Evolutionary conservation across 1,140 invertebrate genomes (phyloP).

Genomic region (Caenorhabditis briggsae): DNA sequence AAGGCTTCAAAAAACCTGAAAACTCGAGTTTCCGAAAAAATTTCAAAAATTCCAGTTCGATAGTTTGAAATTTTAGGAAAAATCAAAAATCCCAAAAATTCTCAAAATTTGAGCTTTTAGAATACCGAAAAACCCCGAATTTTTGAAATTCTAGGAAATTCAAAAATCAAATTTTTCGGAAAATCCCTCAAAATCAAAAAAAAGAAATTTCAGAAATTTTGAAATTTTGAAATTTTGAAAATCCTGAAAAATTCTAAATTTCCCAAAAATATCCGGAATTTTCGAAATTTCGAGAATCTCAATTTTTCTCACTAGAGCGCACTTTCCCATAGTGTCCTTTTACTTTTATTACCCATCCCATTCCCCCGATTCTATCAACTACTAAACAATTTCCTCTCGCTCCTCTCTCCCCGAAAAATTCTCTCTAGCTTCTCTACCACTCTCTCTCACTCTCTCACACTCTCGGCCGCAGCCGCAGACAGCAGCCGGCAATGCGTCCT

Average conservation of each 20-base stretch:
- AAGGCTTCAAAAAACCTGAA: not conserved
- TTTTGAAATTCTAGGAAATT: not conserved
- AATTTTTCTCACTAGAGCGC: not conserved
- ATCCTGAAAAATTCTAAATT: not conserved
- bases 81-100: too few relatives aligned
- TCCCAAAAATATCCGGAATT: too few relatives aligned
- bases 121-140: too few relatives aligned
- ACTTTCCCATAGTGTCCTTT: not conserved
- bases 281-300: too few relatives aligned
- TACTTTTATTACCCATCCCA: too few relatives aligned
- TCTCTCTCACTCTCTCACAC: not conserved
- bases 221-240: not conserved
- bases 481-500: conserved; percentile 45
- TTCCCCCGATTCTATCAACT: not conserved
- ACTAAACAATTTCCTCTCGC: not conserved
- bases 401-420: not conserved
- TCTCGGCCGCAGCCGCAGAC: conserved; percentile 4
- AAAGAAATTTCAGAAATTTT: not conserved
- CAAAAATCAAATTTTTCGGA: not conserved
- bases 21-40: not conserved
- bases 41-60: too few relatives aligned
- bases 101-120: too few relatives aligned
- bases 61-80: too few relatives aligned
- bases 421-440: not conserved
- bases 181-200: not conserved